Percentiles rank a stretch among this genome's conserved stretches.
Conservation (phyloP, 30 jellyfish, hydroid and myxozoan genomes). For the Turritopsis rubra region DNA sequence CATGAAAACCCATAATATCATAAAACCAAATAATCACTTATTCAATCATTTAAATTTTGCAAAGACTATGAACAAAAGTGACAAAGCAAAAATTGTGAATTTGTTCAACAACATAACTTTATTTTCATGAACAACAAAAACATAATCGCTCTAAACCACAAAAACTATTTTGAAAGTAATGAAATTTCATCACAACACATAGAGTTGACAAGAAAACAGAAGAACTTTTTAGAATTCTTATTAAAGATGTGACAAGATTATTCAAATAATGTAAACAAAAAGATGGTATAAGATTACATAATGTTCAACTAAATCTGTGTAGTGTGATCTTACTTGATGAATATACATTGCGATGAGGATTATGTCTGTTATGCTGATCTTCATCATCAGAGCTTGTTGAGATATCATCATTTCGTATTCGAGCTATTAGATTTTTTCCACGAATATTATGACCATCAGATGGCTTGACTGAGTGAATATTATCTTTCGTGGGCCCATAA, state of each 20-base stretch:
- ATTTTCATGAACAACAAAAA: background rate
- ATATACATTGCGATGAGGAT: background rate
- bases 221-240: background rate
- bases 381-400: slow-evolving; percentile 50
- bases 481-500: background rate
- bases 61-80: background rate
- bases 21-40: too few relatives aligned
- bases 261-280: background rate
- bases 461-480: background rate
- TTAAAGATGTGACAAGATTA: background rate
- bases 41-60: too few relatives aligned
- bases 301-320: too few relatives aligned
- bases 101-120: background rate
- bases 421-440: slow-evolving; percentile 73
- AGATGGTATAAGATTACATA: too few relatives aligned
- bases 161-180: background rate
- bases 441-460: slow-evolving; percentile 43
- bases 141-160: background rate
- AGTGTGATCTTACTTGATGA: background rate
- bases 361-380: background rate
- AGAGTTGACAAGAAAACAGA: background rate
- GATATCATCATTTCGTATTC: slow-evolving; percentile 53
- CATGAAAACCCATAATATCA: too few relatives aligned
- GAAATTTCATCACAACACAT: background rate
- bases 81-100: background rate